Evolutionary conservation across 2,797 vertebrate species (phyloP).

Genomic region (Peromyscus nudipes): DNA sequence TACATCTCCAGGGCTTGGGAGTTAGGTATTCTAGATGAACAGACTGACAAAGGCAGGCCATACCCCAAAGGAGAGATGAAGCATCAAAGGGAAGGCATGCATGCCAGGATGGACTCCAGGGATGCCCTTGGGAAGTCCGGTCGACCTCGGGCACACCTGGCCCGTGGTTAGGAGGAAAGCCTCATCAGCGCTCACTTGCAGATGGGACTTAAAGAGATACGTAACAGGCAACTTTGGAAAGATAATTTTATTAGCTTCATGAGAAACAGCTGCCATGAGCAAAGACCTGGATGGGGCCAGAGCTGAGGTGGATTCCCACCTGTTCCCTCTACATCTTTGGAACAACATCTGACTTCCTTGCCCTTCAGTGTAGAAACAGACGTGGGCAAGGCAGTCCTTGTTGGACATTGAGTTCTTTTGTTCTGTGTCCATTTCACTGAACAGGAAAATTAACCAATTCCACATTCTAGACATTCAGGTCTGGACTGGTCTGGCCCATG

Average conservation of each 20-base stretch:
- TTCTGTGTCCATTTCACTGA: neutral
- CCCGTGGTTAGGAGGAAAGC: neutral
- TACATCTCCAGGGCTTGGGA: neutral
- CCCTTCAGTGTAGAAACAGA: neutral
- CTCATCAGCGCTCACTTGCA: neutral
- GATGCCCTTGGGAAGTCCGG: neutral
- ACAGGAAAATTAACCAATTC: conserved; percentile 51
- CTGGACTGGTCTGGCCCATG: neutral
- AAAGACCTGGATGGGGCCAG: conserved; percentile 13
- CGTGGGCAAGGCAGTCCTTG: neutral
- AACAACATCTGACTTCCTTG: neutral
- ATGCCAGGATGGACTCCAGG: neutral
- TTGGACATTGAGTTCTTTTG: neutral
- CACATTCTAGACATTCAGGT: conserved; percentile 49
- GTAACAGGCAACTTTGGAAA: conserved; percentile 63
- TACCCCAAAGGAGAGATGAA: neutral
- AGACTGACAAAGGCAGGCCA: neutral
- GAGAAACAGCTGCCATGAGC: conserved; percentile 72
- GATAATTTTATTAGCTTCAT: conserved; percentile 80
- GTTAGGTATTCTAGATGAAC: neutral
- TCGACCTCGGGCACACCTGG: neutral
- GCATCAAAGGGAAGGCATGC: too few relatives aligned
- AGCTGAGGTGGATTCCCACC: conserved; percentile 18
- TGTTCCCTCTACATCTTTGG: neutral
- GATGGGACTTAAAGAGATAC: conserved; percentile 51